Base-by-base conservation (phyloP, 2,888 invertebrate species). In the Slavum lentiscoides region DNA sequence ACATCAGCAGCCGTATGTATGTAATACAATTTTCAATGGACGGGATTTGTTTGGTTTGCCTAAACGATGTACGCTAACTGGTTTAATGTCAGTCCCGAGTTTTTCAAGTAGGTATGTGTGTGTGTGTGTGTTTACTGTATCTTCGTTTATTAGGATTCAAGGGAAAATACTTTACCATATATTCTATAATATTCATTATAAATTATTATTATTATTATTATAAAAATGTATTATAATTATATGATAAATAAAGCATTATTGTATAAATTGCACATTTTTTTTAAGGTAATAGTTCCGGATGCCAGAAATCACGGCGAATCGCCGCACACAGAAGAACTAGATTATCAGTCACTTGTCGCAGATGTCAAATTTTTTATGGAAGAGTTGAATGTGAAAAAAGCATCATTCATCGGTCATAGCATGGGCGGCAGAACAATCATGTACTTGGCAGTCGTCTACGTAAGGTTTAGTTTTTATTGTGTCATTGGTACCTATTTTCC, bases 261-360 rank as follows among this genome's bases (percentile, higher is more conserved):
- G 4, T 30, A 30, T 9, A 43, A 9, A 9, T 43, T 9, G 1
- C 43, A 7, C 6, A 43, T 43, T 11, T 53, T 53, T 53, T 15
- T 53, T 11, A 81, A 83, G 83, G 88, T 96, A 0, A 89, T 94
- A 83, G 89, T 93, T 8, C 89, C 97, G 58, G 98, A 98, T 88
- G 93, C 94, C 8, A 89, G 98, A 85, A 98, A 98, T 87, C 98
- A 98, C 87, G 98, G 98, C 0, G 95, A 96, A 83, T 97, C 97
- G 85, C 92, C 94, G 0, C 96, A 97, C 86, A 88, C 91, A 0
- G 84, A 88, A 0, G 89, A 91, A 0, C 93, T 95, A 87, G 90
- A 89, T 39, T 97, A 96, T 85, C 87, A 88, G 15, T 89, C 91
- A 61, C 90, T 97, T 89, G 91, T 92, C 0, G 88, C 88, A 76